Base-by-base conservation (phyloP, 2,888 invertebrate genomes). In the Meiosimyza platycephala region DNA sequence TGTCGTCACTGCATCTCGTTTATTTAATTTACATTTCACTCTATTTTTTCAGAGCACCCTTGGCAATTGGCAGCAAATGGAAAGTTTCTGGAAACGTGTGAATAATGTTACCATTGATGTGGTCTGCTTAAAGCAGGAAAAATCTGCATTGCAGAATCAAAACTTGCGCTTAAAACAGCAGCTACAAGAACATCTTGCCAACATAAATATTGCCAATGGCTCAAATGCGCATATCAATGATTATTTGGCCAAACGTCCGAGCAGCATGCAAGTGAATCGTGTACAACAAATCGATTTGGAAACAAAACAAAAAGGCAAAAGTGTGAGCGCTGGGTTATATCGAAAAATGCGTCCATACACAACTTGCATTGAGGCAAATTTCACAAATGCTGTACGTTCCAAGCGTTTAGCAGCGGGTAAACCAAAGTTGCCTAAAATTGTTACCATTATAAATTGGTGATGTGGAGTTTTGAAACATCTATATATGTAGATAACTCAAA, bases 81-180 rank as follows among this genome's bases (percentile, higher is more conserved):
- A 92, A 76, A 92, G 91, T 78, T 94, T 95, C 82, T 91, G 94
- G 90, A 87, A 89, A 73, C 89, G 90, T 13, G 90, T 89, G 72
- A 92, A 91, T 82, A 88, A 89, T 75, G 89, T 89, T 2, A 80
- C 88, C 22, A 84, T 90, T 60, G 91, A 90, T 80, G 89, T 88
- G 63, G 87, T 89, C 47, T 88, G 88, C 11, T 82, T 90, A 72
- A 87, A 80, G 75, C 88, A 85, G 65, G 84, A 86, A 59, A 86
- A 86, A 69, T 72, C 76, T 0, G 68, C 75, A 1, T 80, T 91
- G 55, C 84, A 89, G 7, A 87, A 88, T 67, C 92, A 93, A 82
- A 94, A 95, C 82, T 87, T 89, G 9, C 88, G 89, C 67, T 80
- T 93, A n/a, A 91, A 91, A 80, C 85, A 88, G 11, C 89, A 90